Base-by-base conservation (phyloP, 64 coral and sea anemone genomes). In the Stichodactyla helianthus region DNA sequence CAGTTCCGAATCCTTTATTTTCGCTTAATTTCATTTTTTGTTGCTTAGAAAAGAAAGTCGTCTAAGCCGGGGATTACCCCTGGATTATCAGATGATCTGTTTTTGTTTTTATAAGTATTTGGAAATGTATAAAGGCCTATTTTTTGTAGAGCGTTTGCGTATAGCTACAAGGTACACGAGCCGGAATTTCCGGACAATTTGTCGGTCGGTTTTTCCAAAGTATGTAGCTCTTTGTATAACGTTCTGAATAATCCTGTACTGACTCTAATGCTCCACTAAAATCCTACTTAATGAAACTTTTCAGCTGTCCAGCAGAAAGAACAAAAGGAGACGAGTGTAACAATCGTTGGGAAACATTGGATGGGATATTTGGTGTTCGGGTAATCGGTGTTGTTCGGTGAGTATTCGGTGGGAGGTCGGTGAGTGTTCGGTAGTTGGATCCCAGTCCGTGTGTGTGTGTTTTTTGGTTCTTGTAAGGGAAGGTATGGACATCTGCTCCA, bases 401-500 rank as follows among this genome's bases (percentile, higher is more conserved):
- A 74, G 25, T 74, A 31, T 74, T 74, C 68, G 68, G n/a, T 12
- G 12, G 27, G 68, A 27, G 68, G 25, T 74, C 68, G 68, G 6
- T 74, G 27, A 11, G 35, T 44, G 35, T 44, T 44, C 35, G 35
- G 35, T 44, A 44, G 35, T 44, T 74, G 27, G 68, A 28, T 74
- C 68, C 78, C 78, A 81, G 78, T 81, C 78, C 78, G 15, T 23
- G 10, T 74, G 68, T 74, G 68, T 74, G 25, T n/a, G 25, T 19
- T 8, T 81, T 16, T 26, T 18, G 52, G 52, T 44, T 44, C 19
- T 74, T 81, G 52, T 51, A 51, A 52, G 16, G 78, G 16, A 81
- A 81, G 78, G 78, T 16, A 81, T 81, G 78, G 78, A 51, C 78
- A 81, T 81, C 78, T 81, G 78, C 78, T 81, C 16, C 13, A 81